These are phyloP conservation scores for Hemaris fuciformis DNA, from an alignment of 2,888 invertebrate genomes.

Conservation along the genomic window DNA sequence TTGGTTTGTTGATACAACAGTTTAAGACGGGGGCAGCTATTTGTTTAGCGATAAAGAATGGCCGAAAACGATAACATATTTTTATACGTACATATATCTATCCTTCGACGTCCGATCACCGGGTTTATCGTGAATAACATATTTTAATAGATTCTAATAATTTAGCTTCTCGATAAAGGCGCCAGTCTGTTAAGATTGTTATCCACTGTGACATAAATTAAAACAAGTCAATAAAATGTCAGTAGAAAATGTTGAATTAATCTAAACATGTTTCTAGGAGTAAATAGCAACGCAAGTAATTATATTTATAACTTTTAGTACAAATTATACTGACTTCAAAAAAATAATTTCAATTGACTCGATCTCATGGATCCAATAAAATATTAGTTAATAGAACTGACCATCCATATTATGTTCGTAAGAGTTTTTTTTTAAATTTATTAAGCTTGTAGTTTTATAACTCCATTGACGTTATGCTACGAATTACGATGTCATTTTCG, in stretches of 20 bases:
- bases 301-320: no score
- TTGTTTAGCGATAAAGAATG: constrained; percentile 44
- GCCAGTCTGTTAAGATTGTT: constrained; percentile 28
- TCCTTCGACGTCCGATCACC: constrained; percentile 37
- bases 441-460: no score
- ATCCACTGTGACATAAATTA: constrained; percentile 22
- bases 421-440: no score
- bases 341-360: no score
- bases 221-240: not conserved
- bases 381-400: no score
- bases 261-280: not conserved
- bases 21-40: constrained; percentile 39
- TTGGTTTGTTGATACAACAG: constrained; percentile 30
- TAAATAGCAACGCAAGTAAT: no score
- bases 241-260: not conserved
- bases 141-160: constrained; percentile 45
- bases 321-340: no score
- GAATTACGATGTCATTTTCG: no score
- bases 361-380: no score
- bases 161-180: constrained; percentile 49
- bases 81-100: constrained; percentile 24
- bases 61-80: constrained; percentile 28
- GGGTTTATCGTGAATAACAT: constrained; percentile 34
- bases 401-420: no score
- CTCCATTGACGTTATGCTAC: no score